phyloP scores from a whole-genome alignment of 2,797 vertebrate species.

The Syngnathus rostellatus region DNA sequence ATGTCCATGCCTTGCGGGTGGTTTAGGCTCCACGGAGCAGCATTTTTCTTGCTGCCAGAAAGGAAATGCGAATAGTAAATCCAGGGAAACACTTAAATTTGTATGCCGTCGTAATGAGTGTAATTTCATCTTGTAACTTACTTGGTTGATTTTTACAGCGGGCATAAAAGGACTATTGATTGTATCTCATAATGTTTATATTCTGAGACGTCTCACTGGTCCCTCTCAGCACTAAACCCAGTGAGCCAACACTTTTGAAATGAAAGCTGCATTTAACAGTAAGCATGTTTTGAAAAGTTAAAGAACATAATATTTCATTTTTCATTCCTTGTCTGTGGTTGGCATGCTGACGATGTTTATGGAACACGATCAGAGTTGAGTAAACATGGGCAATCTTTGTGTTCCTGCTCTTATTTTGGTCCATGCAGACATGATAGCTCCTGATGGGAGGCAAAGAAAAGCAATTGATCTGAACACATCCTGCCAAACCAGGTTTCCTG shows the following conservation, averaged over 20 bases:
- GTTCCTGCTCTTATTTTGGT: constrained; percentile 54
- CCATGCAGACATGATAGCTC: constrained; percentile 14
- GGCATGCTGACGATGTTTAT: constrained; percentile 36
- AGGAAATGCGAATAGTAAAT: constrained; percentile 16
- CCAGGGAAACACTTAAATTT: constrained; percentile 25
- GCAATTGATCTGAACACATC: constrained; percentile 67
- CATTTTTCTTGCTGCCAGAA: constrained; percentile 7
- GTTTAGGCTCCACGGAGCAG: constrained; percentile 9
- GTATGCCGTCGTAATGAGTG: constrained; percentile 34
- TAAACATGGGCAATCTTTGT: constrained; percentile 50
- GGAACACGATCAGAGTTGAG: constrained; percentile 40
- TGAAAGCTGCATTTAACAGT: constrained; percentile 30
- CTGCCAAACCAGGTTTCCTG: constrained; percentile 47
- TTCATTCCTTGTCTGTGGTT: constrained; percentile 9
- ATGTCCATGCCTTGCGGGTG: constrained; percentile 43
- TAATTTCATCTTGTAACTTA: constrained; percentile 46
- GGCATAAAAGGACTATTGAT: constrained; percentile 38
- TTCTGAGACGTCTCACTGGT: constrained; percentile 43
- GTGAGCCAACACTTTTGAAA: constrained; percentile 32
- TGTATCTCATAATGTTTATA: constrained; percentile 56
- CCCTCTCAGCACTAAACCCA: constrained; percentile 25
- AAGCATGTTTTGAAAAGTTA: constrained; percentile 33
- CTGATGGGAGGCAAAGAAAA: constrained; percentile 55
- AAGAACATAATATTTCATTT: constrained; percentile 11
- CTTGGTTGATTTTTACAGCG: constrained; percentile 42